A percentile compares a stretch with the other conserved stretches of the same genome.
Conservation (phyloP, 2,888 invertebrate species). For the Cephus rjabovi region DNA sequence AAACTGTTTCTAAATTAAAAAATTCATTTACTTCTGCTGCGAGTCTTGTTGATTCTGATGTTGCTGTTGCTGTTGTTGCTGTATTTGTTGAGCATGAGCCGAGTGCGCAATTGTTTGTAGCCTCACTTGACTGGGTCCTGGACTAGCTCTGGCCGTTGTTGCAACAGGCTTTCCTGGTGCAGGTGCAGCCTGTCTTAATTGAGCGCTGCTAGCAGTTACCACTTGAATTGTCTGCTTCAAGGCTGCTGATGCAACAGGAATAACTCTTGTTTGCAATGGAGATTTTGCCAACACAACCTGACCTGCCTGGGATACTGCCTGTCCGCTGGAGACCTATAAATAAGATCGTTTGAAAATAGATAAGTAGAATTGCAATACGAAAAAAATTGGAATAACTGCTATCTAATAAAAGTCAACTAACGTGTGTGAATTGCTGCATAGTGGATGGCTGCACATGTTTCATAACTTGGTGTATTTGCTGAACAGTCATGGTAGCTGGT, state of each 20-base stretch:
- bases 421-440: conserved; percentile 63
- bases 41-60: conserved; percentile 51
- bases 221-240: conserved; percentile 75
- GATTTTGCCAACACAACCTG: conserved; percentile 73
- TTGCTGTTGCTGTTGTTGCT: conserved; percentile 37
- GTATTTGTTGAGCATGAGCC: conserved; percentile 67
- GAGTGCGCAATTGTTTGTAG: conserved; percentile 73
- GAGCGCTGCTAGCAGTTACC: conserved; percentile 60
- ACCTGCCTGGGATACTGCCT: conserved; percentile 69
- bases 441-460: conserved; percentile 70
- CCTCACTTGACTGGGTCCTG: conserved; percentile 71
- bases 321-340: conserved; percentile 61
- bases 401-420: conserved; percentile 34
- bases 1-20: neutral
- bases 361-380: neutral
- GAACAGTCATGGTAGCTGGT: conserved; percentile 76
- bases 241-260: conserved; percentile 72
- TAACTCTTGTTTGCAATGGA: conserved; percentile 73
- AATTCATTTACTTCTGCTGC: conserved; percentile 22
- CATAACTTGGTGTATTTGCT: conserved; percentile 81
- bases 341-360: neutral
- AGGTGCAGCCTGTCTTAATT: conserved; percentile 63
- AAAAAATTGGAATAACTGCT: neutral
- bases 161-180: conserved; percentile 57
- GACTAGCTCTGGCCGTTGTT: conserved; percentile 68